These are phyloP conservation scores for Danio kyathit DNA, from an alignment of 2,797 vertebrate genomes.

Conservation along the genomic window DNA sequence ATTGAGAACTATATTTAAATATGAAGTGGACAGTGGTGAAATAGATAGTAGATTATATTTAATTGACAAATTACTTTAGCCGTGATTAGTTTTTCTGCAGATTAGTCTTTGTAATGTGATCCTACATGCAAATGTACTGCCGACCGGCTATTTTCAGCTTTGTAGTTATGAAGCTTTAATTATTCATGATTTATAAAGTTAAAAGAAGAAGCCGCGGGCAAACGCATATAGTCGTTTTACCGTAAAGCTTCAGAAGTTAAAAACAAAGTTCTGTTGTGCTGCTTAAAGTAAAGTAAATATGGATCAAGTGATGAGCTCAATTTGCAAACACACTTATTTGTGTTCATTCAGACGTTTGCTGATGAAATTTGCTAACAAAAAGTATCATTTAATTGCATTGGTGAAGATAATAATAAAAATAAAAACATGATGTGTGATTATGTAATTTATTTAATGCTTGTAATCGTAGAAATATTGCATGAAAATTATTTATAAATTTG, in stretches of 20 bases:
- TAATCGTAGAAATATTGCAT: no score
- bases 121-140: constrained; percentile 76
- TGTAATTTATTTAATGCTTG: no score
- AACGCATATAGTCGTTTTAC: constrained; percentile 42
- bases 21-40: constrained; percentile 73
- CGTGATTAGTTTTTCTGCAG: constrained; percentile 78
- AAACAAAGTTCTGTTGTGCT: background rate
- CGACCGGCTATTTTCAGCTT: constrained; percentile 77
- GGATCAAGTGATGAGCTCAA: background rate
- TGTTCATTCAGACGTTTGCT: no score
- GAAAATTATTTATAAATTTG: no score
- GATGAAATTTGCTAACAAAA: background rate
- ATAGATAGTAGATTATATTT: constrained; percentile 80
- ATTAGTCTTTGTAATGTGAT: constrained; percentile 81
- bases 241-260: constrained; percentile 5
- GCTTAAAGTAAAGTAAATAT: constrained; percentile 15
- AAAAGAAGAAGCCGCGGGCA: constrained; percentile 62
- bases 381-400: background rate
- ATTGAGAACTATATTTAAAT: constrained; percentile 89
- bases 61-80: constrained; percentile 82
- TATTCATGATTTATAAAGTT: constrained; percentile 75
- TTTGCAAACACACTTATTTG: background rate
- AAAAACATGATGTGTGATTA: no score
- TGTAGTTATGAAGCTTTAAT: constrained; percentile 71
- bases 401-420: background rate